phyloP scores from a whole-genome alignment of 2,113 vertebrate species.

The Ibidorhyncha struthersii region DNA sequence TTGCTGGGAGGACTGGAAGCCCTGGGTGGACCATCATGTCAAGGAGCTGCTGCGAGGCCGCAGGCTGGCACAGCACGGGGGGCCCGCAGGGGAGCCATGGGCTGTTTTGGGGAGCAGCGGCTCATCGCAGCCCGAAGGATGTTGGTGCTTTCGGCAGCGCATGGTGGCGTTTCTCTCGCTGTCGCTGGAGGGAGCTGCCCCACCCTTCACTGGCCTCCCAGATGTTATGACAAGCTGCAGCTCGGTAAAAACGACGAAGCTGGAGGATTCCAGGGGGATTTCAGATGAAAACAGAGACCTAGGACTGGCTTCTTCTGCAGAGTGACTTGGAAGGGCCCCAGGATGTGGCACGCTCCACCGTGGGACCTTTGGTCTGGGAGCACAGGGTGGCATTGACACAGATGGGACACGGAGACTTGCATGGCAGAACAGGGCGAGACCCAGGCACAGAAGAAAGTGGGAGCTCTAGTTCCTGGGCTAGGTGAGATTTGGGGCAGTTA shows the following conservation, averaged over 20 bases:
- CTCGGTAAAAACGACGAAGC: fast-evolving
- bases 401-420: fast-evolving
- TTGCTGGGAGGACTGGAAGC: background rate
- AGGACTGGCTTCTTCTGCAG: background rate
- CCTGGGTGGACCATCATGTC: fast-evolving
- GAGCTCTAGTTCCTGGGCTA: background rate
- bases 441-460: background rate
- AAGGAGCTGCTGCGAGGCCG: background rate
- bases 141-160: fast-evolving
- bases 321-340: background rate
- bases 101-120: background rate
- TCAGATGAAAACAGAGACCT: background rate
- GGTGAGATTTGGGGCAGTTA: background rate
- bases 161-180: background rate
- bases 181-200: slow-evolving; percentile 30
- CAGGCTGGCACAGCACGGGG: background rate
- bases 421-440: background rate
- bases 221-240: fast-evolving
- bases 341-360: fast-evolving
- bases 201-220: background rate
- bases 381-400: fast-evolving
- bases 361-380: fast-evolving
- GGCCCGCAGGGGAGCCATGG: fast-evolving
- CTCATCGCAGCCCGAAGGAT: fast-evolving
- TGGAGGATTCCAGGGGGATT: background rate